Base-by-base conservation (phyloP, 92 coral and sea anemone genomes). In the Umimayanthus kanabou region DNA sequence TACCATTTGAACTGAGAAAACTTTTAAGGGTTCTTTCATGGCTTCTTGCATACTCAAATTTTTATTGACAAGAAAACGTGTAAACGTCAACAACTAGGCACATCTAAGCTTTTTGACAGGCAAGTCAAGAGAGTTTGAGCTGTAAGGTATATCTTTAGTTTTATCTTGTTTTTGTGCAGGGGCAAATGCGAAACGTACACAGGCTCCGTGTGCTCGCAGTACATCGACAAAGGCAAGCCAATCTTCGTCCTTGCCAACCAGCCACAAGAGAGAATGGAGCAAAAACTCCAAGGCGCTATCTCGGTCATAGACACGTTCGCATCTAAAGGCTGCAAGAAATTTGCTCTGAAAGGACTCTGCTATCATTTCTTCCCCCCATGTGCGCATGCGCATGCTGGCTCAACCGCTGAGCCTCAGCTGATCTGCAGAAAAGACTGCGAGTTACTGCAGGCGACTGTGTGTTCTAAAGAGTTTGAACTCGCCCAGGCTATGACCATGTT, bases 401-500 rank as follows among this genome's bases (percentile, higher is more conserved):
- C 85, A 23, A 39, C 28, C 37, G 88, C 81, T 18, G 87, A 55
- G 70, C 92, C 98, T 20, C 81, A 81, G 42, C 90, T 81, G 9
- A 89, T 97, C 43, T 97, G 99, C 89, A 90, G 94, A 89, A 92
- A 87, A 47, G 95, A 94, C 14, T 97, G 99, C 75, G 96, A 97
- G 37, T 85, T 95, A 33, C 53, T 97, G 15, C 94, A 94, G 76
- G 94, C 89, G 7, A 87, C 93, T 2, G 85, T 94, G 30, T 97
- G 99, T 70, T 95, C 99, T 20, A 97, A 91, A 75, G 99, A 97
- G 77, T 90, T 95, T 76, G 91, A 88, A 4, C 88, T 91, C n/a
- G 92, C 93, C 9, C 88, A 89, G 67, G 79, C 93, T 29, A 82
- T 93, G 82, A 30, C 87, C 16, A 88, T 81, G 9, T 92, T 89